Evolutionary conservation across 2,797 vertebrate genomes (phyloP).

Genomic region (Fistularia tabacaria): DNA sequence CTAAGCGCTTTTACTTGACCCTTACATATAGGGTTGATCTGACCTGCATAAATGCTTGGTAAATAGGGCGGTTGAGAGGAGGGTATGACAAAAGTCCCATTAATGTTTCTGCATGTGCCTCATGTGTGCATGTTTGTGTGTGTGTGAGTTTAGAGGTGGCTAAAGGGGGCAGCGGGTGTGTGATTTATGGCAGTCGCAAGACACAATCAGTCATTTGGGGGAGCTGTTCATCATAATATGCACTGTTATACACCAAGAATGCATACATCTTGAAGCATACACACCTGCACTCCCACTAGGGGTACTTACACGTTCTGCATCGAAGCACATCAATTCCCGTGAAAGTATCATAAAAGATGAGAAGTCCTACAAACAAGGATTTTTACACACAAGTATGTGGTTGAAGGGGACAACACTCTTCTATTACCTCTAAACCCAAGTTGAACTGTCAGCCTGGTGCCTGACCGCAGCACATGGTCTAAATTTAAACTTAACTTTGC

Average conservation of each 20-base stretch:
- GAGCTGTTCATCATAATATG: constrained; percentile 71
- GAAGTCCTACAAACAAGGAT: background rate
- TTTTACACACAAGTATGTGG: background rate
- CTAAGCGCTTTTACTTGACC: constrained; percentile 25
- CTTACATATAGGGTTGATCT: constrained; percentile 31
- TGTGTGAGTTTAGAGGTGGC: constrained; percentile 47
- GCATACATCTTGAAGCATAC: constrained; percentile 57
- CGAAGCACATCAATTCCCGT: background rate
- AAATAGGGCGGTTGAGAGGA: background rate
- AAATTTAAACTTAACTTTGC: background rate
- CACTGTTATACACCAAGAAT: constrained; percentile 63
- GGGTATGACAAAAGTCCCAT: background rate
- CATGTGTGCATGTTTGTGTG: constrained; percentile 31
- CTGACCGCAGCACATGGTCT: too few relatives aligned
- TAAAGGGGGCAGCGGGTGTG: constrained; percentile 58
- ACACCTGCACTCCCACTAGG: background rate
- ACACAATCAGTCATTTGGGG: constrained; percentile 73
- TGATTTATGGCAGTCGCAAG: constrained; percentile 68
- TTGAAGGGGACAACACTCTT: too few relatives aligned
- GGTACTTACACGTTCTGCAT: background rate
- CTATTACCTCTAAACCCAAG: too few relatives aligned
- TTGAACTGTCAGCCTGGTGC: too few relatives aligned
- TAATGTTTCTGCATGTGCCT: constrained; percentile 8
- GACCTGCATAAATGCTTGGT: constrained; percentile 1
- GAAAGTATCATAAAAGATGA: background rate